Conservation (phyloP, 2,888 invertebrate genomes). For the Callyntrura sp. region DNA sequence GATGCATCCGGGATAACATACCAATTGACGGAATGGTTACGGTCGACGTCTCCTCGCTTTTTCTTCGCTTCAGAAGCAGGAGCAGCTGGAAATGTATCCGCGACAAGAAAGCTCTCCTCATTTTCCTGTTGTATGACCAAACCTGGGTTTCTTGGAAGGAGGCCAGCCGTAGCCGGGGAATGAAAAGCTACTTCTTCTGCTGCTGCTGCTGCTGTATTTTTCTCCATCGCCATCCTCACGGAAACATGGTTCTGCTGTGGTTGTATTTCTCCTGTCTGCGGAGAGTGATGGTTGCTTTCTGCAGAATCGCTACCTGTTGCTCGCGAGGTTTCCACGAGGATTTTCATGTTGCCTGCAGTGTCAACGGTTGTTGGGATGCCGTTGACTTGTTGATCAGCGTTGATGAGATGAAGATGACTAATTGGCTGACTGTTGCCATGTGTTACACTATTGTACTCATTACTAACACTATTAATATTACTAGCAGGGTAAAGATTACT, state of each 20-base stretch:
- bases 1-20: conserved; percentile 39
- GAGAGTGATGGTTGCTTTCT: background rate
- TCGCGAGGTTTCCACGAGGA: conserved; percentile 55
- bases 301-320: conserved; percentile 73
- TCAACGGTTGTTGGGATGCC: conserved; percentile 40
- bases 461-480: conserved; percentile 75
- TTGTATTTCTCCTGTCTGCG: background rate
- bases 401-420: conserved; percentile 65
- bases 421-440: conserved; percentile 64
- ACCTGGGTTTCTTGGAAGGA: conserved; percentile 20
- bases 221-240: conserved; percentile 25
- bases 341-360: conserved; percentile 28
- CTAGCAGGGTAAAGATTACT: conserved; percentile 62
- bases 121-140: conserved; percentile 6
- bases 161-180: background rate
- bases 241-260: background rate
- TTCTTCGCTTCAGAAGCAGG: background rate
- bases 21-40: conserved; percentile 35
- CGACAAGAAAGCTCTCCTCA: background rate
- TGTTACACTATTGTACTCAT: conserved; percentile 73
- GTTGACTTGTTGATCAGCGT: conserved; percentile 70
- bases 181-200: conserved; percentile 18
- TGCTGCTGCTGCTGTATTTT: conserved; percentile 2
- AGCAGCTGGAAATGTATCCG: conserved; percentile 20
- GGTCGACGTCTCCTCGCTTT: background rate